A percentile compares a stretch with the other conserved stretches of the same genome.
Evolutionary conservation across 2,888 invertebrate species (phyloP).

Genomic region (Tholera decimalis): DNA sequence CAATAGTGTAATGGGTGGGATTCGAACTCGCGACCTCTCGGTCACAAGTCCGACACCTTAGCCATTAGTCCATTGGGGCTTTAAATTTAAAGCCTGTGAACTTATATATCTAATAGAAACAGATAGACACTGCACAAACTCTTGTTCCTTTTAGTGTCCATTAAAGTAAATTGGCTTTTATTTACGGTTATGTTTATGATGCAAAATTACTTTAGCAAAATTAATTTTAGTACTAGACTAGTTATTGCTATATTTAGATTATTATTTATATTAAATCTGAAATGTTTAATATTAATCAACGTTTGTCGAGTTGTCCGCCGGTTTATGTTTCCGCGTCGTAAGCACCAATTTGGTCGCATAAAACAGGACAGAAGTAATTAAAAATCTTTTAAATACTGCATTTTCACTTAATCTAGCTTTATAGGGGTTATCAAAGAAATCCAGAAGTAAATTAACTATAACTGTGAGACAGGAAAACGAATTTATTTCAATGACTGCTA

Average conservation of each 20-base stretch:
- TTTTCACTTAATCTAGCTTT: neutral
- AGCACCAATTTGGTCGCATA: neutral
- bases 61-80: too few species aligned
- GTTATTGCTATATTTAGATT: neutral
- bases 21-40: too few species aligned
- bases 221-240: slow-evolving; percentile 22
- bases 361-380: neutral
- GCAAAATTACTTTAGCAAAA: slow-evolving; percentile 25
- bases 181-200: slow-evolving; percentile 30
- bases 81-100: too few species aligned
- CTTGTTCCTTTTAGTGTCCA: slow-evolving; percentile 26
- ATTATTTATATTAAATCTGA: neutral
- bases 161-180: slow-evolving; percentile 38
- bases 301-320: neutral
- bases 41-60: too few species aligned
- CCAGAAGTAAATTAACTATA: neutral
- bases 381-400: neutral
- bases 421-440: neutral
- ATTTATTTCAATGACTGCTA: neutral
- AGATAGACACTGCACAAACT: slow-evolving; percentile 8
- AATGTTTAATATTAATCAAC: slow-evolving; percentile 7
- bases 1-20: too few species aligned
- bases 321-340: slow-evolving; percentile 13
- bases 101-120: slow-evolving; percentile 12
- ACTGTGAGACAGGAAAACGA: neutral